These are phyloP conservation scores for Aphis craccivora DNA, from an alignment of 1,140 invertebrate genomes.

Conservation along the genomic window DNA sequence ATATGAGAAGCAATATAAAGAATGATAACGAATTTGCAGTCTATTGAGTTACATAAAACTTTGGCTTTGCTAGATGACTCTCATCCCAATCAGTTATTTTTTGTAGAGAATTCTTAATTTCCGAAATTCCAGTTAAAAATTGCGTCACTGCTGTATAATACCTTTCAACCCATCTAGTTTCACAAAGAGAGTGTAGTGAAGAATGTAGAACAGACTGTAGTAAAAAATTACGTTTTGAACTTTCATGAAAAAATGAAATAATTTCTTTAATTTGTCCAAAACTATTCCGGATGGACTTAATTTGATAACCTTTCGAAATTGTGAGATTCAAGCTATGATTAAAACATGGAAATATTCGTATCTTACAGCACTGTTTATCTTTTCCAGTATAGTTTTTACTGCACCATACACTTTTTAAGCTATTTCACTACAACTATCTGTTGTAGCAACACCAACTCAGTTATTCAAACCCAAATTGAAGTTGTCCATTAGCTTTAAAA, in stretches of 20 bases:
- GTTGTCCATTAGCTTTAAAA: no score
- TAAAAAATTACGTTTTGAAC: neutral
- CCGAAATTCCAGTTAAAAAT: slow-evolving; percentile 4
- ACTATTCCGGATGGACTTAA: slow-evolving; percentile 7
- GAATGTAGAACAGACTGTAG: neutral
- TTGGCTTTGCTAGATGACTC: slow-evolving; percentile 26
- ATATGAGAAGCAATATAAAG: neutral
- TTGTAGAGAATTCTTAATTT: neutral
- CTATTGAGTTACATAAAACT: neutral
- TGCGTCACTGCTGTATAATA: neutral
- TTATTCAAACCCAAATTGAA: no score
- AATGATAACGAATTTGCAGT: slow-evolving; percentile 22
- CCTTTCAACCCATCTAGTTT: neutral
- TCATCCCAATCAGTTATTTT: neutral
- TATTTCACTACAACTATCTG: no score
- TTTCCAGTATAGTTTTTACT: no score
- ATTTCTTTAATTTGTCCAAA: slow-evolving; percentile 29
- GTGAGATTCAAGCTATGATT: no score
- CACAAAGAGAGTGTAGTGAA: neutral
- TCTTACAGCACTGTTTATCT: no score
- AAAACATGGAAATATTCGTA: no score
- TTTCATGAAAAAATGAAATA: neutral
- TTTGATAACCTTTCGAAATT: neutral
- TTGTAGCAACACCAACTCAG: neutral
- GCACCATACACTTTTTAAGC: no score